These are phyloP conservation scores for Enteromius paludinosus DNA, from an alignment of 2,797 vertebrate genomes.

Conservation along the genomic window DNA sequence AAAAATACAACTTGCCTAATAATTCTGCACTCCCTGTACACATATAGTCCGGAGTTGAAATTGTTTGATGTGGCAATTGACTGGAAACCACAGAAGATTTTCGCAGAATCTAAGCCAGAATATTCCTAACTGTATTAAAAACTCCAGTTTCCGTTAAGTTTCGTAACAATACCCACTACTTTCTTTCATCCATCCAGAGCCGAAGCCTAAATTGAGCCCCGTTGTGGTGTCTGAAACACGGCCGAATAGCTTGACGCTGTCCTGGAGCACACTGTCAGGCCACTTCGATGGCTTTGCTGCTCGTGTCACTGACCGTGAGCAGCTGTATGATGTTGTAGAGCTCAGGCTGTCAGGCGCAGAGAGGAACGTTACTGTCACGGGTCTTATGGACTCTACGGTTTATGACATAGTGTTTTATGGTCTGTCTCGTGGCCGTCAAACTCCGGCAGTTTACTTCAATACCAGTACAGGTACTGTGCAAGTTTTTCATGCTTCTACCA, in stretches of 20 bases:
- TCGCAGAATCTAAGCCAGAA: neutral
- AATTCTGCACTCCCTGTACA: no score
- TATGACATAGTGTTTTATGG: constrained; percentile 85
- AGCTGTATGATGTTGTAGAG: constrained; percentile 78
- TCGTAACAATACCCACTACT: constrained; percentile 60
- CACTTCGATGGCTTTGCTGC: constrained; percentile 85
- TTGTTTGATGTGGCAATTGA: neutral
- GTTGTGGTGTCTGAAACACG: constrained; percentile 81
- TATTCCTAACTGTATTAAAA: neutral
- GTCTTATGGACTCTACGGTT: constrained; percentile 83
- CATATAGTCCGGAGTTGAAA: neutral
- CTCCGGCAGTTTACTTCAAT: constrained; percentile 81
- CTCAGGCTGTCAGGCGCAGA: constrained; percentile 76
- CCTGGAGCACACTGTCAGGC: constrained; percentile 82
- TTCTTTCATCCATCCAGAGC: constrained; percentile 82
- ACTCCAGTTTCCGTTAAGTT: no score
- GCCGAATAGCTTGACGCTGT: constrained; percentile 86
- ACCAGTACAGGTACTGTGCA: constrained; percentile 84
- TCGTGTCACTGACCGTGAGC: constrained; percentile 78
- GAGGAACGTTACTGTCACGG: constrained; percentile 77
- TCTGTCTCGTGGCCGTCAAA: constrained; percentile 79
- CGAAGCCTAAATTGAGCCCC: constrained; percentile 82
- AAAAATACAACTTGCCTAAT: no score
- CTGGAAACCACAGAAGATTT: neutral
- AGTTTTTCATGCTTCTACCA: constrained; percentile 63